Base-by-base conservation (phyloP, 1,140 invertebrate species). In the Drosophila nikananu region DNA sequence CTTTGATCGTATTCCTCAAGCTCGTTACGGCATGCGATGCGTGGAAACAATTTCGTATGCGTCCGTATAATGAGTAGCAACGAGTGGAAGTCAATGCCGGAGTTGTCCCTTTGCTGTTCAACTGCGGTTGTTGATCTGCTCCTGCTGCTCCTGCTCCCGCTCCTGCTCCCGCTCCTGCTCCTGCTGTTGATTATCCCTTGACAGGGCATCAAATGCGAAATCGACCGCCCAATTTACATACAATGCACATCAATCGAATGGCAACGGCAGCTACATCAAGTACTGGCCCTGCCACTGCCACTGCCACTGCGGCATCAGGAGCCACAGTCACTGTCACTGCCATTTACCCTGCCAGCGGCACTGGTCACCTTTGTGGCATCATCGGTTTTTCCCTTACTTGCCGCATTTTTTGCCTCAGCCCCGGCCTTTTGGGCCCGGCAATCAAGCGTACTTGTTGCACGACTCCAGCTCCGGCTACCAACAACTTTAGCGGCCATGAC, bases 161-260 rank as follows among this genome's bases (percentile, higher is more conserved):
- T 21, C 27, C 52, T 21, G 19, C 32, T 25, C 23, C 52, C 19
- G 35, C 39, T 59, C n/a, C 44, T 65, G 63, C 44, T 49, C 48
- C 65, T 83, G 78, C 80, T 86, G 86, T 90, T 91, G 86, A 90
- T 90, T 90, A 91, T 90, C 86, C 86, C 87, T 91, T 91, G 82
- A 91, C 86, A 91, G 80, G 80, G 87, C 86, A 90, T 91, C 86
- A 90, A 90, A 80, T 91, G 86, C 77, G 82, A 90, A 90, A 90
- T 86, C 86, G 86, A 86, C 86, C 86, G 86, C 77, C 86, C 86
- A 90, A 90, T 90, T 90, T 90, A 90, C 86, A 90, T 90, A 90
- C 86, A 90, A 90, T 90, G 86, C 80, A 80, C 86, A 90, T 89
- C 86, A 89, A 89, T 89, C 81, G 65, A 81, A 82, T 52, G 68